Evolutionary conservation across 2,888 invertebrate genomes (phyloP).

Genomic region (Luffia ferchaultella): DNA sequence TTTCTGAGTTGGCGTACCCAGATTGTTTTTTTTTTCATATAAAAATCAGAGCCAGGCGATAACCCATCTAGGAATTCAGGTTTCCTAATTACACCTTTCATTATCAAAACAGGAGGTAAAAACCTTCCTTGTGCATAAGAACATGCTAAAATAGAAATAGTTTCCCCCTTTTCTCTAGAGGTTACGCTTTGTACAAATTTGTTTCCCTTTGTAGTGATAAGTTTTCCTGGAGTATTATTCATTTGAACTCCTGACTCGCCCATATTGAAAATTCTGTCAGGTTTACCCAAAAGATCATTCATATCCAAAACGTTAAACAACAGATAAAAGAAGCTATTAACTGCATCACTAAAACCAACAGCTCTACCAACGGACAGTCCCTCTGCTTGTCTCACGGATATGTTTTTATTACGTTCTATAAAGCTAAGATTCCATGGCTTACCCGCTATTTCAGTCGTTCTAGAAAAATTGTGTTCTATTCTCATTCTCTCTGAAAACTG

Average conservation of each 20-base stretch:
- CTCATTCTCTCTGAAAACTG: slow-evolving; percentile 9
- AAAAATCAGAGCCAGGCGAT: slow-evolving; percentile 15
- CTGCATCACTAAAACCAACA: slow-evolving; percentile 19
- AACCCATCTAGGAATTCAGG: slow-evolving; percentile 19
- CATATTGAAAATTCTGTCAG: slow-evolving; percentile 27
- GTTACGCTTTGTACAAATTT: slow-evolving; percentile 24
- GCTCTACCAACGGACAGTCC: slow-evolving; percentile 21
- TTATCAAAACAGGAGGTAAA: slow-evolving; percentile 19
- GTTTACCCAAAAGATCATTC: slow-evolving; percentile 21
- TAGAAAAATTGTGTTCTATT: slow-evolving; percentile 17
- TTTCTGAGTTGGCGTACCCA: no score
- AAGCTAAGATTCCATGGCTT: slow-evolving; percentile 20
- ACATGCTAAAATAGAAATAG: slow-evolving; percentile 20
- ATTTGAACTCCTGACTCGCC: slow-evolving; percentile 31
- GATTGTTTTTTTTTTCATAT: slow-evolving; percentile 3
- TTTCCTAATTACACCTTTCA: slow-evolving; percentile 19
- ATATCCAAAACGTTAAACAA: slow-evolving; percentile 16
- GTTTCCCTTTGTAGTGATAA: slow-evolving; percentile 27
- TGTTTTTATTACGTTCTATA: slow-evolving; percentile 17
- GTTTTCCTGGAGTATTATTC: slow-evolving; percentile 28
- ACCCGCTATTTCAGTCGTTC: slow-evolving; percentile 19
- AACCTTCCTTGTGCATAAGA: slow-evolving; percentile 23
- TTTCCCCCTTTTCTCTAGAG: slow-evolving; percentile 24
- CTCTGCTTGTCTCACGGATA: slow-evolving; percentile 20
- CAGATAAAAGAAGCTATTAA: slow-evolving; percentile 19